Base-by-base conservation (phyloP, 2,113 vertebrate genomes). In the Sylvia atricapilla region DNA sequence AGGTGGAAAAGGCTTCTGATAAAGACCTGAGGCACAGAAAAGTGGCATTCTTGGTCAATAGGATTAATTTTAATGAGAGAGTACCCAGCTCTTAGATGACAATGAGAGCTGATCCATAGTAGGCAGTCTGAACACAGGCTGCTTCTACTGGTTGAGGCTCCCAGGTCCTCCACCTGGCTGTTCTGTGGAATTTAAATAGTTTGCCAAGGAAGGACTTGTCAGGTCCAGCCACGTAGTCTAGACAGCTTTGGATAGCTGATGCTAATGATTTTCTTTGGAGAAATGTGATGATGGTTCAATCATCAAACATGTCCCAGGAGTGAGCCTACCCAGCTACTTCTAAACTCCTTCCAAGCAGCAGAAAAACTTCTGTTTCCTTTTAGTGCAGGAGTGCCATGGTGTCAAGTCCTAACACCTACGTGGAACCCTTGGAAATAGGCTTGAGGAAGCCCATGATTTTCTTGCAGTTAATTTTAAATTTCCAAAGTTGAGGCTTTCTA, bases 211-310 rank as follows among this genome's bases (percentile, higher is more conserved):
- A 33, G 1, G 22, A 12, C 41, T 88, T 79, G 22, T 56, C 41
- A 53, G 24, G 28, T 37, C 28, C 3, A 6, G 49, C 55, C 11
- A 2, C 6, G 7, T 60, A 50, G 55, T 43, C 44, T 70, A 16
- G 18, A 8, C 28, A 39, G 27, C 24, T 78, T 33, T 24, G 41
- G 39, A 33, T 25, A 35, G 60, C 49, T 87, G 66, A 21, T 63
- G 43, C 15, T 74, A 24, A 17, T 90, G 35, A 19, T 62, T 81
- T 80, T 52, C n/a, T 81, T n/a, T 43, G 37, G 46, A 70, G 52
- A 49, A 49, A 37, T 0, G 0, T 10, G 52, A 9, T 0, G 1
- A 14, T 22, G 20, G 21, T 64, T 87, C 33, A 75, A 7, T 44
- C 13, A 67, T 80, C 15, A 52, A 62, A 43, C 2, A 4, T 62